Conservation (phyloP, 2,113 vertebrate genomes). For the Ciconia stormi region DNA sequence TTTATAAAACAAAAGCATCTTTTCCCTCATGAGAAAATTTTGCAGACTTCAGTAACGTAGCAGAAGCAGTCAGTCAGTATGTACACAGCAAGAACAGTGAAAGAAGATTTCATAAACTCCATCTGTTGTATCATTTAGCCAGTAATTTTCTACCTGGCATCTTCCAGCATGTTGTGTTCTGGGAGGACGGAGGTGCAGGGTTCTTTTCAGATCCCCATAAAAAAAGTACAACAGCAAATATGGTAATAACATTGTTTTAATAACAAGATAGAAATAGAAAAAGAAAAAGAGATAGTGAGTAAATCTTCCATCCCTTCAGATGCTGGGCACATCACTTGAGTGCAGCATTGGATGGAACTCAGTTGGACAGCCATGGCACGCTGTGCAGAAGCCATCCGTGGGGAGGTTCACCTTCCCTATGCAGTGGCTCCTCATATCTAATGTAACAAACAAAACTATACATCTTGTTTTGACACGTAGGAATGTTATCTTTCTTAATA, state of each 20-base stretch:
- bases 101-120: background rate
- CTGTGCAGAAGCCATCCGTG: background rate
- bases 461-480: background rate
- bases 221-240: background rate
- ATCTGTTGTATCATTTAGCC: background rate
- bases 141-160: background rate
- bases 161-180: background rate
- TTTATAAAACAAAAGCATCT: background rate
- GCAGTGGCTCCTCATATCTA: background rate
- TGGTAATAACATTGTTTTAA: background rate
- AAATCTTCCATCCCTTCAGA: background rate
- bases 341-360: background rate
- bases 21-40: background rate
- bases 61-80: background rate
- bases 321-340: background rate
- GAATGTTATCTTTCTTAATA: background rate
- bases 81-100: background rate
- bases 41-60: background rate
- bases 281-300: background rate
- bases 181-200: background rate
- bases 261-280: background rate
- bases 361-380: fast-evolving
- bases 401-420: background rate
- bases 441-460: background rate
- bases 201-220: background rate